phyloP scores from a whole-genome alignment of 2,113 vertebrate genomes.

The Thoracochromis brauschi region DNA sequence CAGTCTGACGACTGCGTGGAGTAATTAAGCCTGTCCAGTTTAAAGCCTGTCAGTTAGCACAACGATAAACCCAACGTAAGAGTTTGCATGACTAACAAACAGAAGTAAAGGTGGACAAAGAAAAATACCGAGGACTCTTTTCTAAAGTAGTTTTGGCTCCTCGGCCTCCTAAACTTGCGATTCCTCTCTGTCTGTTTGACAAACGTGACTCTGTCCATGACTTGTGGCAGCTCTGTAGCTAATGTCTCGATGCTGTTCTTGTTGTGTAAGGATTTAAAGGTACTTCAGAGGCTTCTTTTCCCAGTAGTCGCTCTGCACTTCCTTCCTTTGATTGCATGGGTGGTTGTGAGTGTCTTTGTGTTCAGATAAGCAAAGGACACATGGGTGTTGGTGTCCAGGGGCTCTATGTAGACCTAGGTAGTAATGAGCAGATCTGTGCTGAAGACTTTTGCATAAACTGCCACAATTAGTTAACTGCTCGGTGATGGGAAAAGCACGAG shows the following conservation, averaged over 20 bases:
- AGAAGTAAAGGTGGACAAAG: not conserved
- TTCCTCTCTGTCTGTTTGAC: not conserved
- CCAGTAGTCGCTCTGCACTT: not conserved
- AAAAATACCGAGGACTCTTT: rapidly evolving
- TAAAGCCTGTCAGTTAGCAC: not conserved
- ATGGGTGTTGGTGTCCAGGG: constrained; percentile 14
- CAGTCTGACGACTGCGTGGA: not conserved
- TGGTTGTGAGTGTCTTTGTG: not conserved
- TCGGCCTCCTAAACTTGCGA: not conserved
- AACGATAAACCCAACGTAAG: not conserved
- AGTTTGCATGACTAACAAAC: not conserved
- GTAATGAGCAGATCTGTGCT: constrained; percentile 49
- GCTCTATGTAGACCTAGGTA: not conserved
- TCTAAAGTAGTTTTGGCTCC: not conserved
- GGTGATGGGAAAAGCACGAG: constrained; percentile 19
- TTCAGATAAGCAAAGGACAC: not conserved
- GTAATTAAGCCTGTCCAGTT: not conserved
- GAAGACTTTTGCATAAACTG: not conserved
- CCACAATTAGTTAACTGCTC: constrained; percentile 32
- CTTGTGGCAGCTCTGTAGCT: not conserved
- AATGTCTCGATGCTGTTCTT: not conserved
- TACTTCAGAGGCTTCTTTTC: not conserved
- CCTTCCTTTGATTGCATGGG: constrained; percentile 11
- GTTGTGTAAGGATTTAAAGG: not conserved
- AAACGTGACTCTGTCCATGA: not conserved